Evolutionary conservation across 2,888 invertebrate species (phyloP).

Genomic region (Pantelozetes paolii): DNA sequence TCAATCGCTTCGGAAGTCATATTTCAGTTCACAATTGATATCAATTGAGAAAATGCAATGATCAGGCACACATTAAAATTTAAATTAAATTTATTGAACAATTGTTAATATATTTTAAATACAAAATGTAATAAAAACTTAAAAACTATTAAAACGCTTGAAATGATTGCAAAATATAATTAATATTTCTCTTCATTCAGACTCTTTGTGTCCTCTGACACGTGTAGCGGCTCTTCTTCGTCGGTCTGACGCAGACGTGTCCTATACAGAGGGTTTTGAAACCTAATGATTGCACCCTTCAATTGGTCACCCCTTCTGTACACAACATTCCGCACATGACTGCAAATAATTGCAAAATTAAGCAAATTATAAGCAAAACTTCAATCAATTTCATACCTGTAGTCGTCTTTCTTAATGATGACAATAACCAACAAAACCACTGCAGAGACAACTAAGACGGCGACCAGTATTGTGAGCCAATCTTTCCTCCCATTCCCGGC

Average conservation of each 20-base stretch:
- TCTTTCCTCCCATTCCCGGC: not conserved
- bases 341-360: not conserved
- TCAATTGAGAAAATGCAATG: too few species aligned
- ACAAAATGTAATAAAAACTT: not conserved
- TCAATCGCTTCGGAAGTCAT: too few species aligned
- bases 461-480: not conserved
- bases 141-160: not conserved
- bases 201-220: not conserved
- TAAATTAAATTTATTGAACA: slow-evolving; percentile 7
- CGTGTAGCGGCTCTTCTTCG: slow-evolving; percentile 3
- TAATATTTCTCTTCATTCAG: slow-evolving; percentile 8
- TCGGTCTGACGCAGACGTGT: not conserved
- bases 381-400: slow-evolving; percentile 5
- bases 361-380: not conserved
- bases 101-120: not conserved
- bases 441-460: not conserved
- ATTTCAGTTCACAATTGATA: too few species aligned
- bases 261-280: not conserved
- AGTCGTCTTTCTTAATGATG: slow-evolving; percentile 13
- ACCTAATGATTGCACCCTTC: slow-evolving; percentile 16
- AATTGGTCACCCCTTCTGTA: slow-evolving; percentile 30
- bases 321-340: slow-evolving; percentile 8
- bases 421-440: not conserved
- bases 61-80: too few species aligned
- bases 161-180: not conserved